These are phyloP conservation scores for Turritopsis rubra DNA, from an alignment of 30 jellyfish, hydroid and myxozoan species.

Conservation along the genomic window DNA sequence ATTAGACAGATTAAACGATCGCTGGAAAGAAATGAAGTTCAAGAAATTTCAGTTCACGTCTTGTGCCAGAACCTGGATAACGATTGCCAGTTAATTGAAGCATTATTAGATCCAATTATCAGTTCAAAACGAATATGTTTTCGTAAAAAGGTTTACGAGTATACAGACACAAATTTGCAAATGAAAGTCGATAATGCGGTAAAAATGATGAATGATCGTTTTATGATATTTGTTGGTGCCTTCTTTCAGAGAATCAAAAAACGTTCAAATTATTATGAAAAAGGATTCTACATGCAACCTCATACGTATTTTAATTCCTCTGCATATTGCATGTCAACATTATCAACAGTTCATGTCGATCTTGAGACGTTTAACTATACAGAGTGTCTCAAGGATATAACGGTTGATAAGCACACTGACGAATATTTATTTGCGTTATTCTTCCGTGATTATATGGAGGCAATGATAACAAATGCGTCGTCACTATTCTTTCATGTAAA, in stretches of 20 bases:
- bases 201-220: background rate
- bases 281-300: background rate
- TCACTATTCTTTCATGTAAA: background rate
- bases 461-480: background rate
- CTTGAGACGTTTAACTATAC: background rate
- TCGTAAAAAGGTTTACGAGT: background rate
- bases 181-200: background rate
- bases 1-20: background rate
- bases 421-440: background rate
- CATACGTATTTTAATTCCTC: background rate
- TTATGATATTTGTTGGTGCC: background rate
- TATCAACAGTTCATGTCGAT: background rate
- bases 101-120: background rate
- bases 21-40: background rate
- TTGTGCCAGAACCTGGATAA: background rate
- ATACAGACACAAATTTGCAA: background rate
- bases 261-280: background rate
- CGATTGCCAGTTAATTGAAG: background rate
- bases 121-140: background rate
- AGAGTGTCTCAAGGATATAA: background rate
- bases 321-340: background rate
- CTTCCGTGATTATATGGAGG: background rate
- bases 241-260: background rate
- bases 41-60: background rate
- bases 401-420: background rate